Base-by-base conservation (phyloP, 35 echinoderm and acorn worm species). In the Apostichopus californicus region DNA sequence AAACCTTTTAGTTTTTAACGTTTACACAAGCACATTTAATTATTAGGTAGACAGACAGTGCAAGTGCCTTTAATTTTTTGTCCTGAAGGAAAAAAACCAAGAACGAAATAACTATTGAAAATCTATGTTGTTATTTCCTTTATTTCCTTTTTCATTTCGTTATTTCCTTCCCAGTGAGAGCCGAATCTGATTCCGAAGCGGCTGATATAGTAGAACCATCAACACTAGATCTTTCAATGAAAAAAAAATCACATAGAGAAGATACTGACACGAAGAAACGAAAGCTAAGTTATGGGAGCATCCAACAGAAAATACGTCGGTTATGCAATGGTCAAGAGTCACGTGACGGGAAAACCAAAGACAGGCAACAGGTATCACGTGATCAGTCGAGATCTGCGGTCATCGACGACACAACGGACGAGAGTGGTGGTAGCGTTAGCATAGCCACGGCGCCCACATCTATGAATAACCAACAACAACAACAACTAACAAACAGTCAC, bases 301-400 rank as follows among this genome's bases (percentile, higher is more conserved):
- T 85, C 58, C 81, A 56, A 22, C 81, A 21, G n/a, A 85, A 85
- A 58, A 85, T 85, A 58, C 81, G 81, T 85, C 81, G 81, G 55
- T 17, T 85, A 6, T 85, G 81, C 24, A 75, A 75, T 22, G 81
- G 57, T 10, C 25, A 85, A 85, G 57, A 58, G 5, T 85, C 81
- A 85, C 55, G 57, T 58, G 81, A 85, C 55, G 58, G n/a, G 55
- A 55, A 85, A 6, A 18, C 20, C 57, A 60, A 56, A 9, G 81
- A 59, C 5, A 72, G 64, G 18, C 54, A 89, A 28, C n/a, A 52
- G 10, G 12, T 65, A 72, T 66, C 57, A 89, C 86, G 63, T 63
- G 86, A 89, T 63, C 86, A 89, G 25, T 7, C 13, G 8, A 73
- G 57, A 26, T 12, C 86, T 14, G 11, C 23, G 64, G 26, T 46